Base-by-base conservation (phyloP, 1,140 invertebrate species). In the Penaeus vannamei region DNA sequence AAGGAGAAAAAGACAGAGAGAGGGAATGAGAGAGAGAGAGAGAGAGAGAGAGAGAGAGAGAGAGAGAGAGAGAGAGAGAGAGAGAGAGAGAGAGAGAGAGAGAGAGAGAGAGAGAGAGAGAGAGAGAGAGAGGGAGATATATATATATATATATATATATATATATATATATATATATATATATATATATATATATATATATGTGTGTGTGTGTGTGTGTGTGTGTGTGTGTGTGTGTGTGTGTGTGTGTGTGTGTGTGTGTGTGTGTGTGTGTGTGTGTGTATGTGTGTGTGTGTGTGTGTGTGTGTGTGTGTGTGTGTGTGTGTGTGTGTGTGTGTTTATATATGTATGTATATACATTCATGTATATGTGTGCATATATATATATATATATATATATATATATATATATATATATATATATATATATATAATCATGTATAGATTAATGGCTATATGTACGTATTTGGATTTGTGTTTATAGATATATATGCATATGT, bases 111-210 rank as follows among this genome's bases (percentile, higher is more conserved):
- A 8, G 7, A 53, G 53, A 53, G 53, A 53, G 53, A 53, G 53
- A 53, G 53, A 53, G 53, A 53, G 53, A 5, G 7, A 53, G 53
- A 53, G 53, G 14, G 53, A 53, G 17, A 53, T 23, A 80, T 53
- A 80, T 53, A 80, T n/a, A 46, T 53, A 32, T n/a, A 32, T 23
- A 7, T 53, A 32, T 53, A 80, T 53, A 22, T 53, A 80, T 23
- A 80, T 53, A 80, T 53, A 80, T 53, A 80, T n/a, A 80, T 10
- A 80, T 53, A 80, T n/a, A 80, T 53, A 80, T 53, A 80, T 53
- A 80, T 53, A 80, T 53, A 80, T 23, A 80, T 53, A 80, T 23
- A 80, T 23, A 80, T 53, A 80, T 53, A 80, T 53, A 80, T 53
- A 80, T 53, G 42, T 53, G 42, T 53, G 23, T 53, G 23, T 53